These are phyloP conservation scores for Poecile montanus DNA, from an alignment of 2,797 vertebrate species.

Conservation along the genomic window DNA sequence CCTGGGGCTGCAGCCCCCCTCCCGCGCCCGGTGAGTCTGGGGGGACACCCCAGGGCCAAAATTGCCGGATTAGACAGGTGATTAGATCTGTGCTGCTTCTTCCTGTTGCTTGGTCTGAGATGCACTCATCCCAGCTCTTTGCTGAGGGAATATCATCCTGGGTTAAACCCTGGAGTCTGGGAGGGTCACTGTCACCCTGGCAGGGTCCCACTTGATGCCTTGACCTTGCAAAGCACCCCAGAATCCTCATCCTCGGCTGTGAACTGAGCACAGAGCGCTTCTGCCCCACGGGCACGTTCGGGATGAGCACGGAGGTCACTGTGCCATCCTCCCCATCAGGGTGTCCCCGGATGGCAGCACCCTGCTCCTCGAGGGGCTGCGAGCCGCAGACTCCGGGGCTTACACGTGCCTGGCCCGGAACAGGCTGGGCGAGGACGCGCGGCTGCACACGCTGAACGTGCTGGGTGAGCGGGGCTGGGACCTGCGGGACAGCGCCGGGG, in stretches of 20 bases:
- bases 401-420: conserved; percentile 89
- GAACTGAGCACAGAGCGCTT: background rate
- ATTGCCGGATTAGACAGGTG: background rate
- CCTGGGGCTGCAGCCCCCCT: conserved; percentile 67
- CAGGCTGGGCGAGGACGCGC: conserved; percentile 81
- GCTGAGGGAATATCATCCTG: background rate
- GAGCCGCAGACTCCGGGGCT: conserved; percentile 81
- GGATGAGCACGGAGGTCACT: background rate
- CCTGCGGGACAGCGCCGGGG: accelerated
- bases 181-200: background rate
- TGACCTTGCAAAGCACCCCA: background rate
- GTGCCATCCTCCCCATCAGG: conserved; percentile 53
- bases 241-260: background rate
- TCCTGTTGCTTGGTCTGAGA: background rate
- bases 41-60: accelerated
- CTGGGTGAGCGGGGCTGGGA: conserved; percentile 76
- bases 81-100: background rate
- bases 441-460: conserved; percentile 82
- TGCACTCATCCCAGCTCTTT: background rate
- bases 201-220: background rate
- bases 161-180: background rate
- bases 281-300: accelerated
- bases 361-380: conserved; percentile 81
- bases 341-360: conserved; percentile 79
- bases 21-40: conserved; percentile 74